A percentile compares a stretch with the other conserved stretches of the same genome.
phyloP scores from a whole-genome alignment of 92 coral and sea anemone genomes.

The Porites lobata region DNA sequence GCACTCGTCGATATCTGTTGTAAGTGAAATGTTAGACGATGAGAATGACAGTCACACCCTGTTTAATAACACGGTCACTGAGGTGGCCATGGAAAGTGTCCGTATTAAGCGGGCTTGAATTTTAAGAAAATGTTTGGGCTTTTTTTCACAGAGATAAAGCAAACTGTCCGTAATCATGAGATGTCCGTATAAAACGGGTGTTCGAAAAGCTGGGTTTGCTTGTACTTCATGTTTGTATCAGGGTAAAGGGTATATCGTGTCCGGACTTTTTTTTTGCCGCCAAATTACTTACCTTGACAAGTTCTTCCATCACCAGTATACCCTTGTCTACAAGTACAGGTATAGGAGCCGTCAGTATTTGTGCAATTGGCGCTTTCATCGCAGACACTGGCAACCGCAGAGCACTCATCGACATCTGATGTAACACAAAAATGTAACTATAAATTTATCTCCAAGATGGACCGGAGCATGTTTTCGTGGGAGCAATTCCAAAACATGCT shows the following conservation, averaged over 20 bases:
- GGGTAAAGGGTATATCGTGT: neutral
- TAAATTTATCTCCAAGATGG: too few relatives aligned
- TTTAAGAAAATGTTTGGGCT: too few relatives aligned
- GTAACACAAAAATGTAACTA: neutral
- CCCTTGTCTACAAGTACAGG: slow-evolving; percentile 73
- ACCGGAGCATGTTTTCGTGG: too few relatives aligned
- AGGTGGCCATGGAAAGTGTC: too few relatives aligned
- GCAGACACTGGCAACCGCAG: slow-evolving; percentile 36
- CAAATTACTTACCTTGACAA: neutral
- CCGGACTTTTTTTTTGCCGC: neutral
- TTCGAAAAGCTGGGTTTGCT: too few relatives aligned
- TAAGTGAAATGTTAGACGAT: too few relatives aligned
- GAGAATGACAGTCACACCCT: too few relatives aligned
- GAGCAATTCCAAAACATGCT: neutral
- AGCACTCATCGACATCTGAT: slow-evolving; percentile 51
- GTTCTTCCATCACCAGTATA: slow-evolving; percentile 56
- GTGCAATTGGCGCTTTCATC: slow-evolving; percentile 52
- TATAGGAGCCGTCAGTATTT: slow-evolving; percentile 77
- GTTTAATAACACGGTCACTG: too few relatives aligned
- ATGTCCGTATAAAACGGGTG: too few relatives aligned
- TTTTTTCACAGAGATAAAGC: too few relatives aligned
- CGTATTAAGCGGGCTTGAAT: too few relatives aligned
- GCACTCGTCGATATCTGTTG: slow-evolving; percentile 63
- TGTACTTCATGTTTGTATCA: neutral
- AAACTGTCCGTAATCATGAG: too few relatives aligned